Evolutionary conservation across 2,113 vertebrate genomes (phyloP).

Genomic region (Tachycineta bicolor): DNA sequence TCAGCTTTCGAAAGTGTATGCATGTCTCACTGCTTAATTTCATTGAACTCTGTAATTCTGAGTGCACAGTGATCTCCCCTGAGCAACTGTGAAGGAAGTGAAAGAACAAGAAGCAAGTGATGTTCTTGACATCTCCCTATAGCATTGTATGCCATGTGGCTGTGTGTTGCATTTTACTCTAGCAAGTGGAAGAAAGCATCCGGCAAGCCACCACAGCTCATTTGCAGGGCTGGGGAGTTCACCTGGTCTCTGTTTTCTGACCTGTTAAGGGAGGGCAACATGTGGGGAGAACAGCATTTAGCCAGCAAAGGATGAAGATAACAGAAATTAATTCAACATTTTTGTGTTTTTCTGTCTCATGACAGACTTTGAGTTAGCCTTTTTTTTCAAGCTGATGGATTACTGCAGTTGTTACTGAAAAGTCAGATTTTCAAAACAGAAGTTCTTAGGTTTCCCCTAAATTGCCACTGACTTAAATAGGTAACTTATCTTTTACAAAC

Average conservation of each 20-base stretch:
- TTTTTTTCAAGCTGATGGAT: background rate
- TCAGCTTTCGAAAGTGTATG: background rate
- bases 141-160: background rate
- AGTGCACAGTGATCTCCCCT: background rate
- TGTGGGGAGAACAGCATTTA: background rate
- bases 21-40: background rate
- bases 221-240: background rate
- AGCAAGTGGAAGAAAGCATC: background rate
- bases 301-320: background rate
- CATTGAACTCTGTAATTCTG: background rate
- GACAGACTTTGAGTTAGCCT: background rate
- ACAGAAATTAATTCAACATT: background rate
- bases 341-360: background rate
- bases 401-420: background rate
- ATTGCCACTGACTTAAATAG: background rate
- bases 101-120: accelerated
- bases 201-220: background rate
- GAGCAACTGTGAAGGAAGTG: background rate
- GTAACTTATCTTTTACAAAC: background rate
- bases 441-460: background rate
- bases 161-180: background rate
- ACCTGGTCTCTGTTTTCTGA: background rate
- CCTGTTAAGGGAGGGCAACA: background rate
- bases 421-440: background rate
- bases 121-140: background rate